A percentile compares a stretch with the other conserved stretches of the same genome.
phyloP scores from a whole-genome alignment of 2,888 invertebrate genomes.

The Papilio protenor region DNA sequence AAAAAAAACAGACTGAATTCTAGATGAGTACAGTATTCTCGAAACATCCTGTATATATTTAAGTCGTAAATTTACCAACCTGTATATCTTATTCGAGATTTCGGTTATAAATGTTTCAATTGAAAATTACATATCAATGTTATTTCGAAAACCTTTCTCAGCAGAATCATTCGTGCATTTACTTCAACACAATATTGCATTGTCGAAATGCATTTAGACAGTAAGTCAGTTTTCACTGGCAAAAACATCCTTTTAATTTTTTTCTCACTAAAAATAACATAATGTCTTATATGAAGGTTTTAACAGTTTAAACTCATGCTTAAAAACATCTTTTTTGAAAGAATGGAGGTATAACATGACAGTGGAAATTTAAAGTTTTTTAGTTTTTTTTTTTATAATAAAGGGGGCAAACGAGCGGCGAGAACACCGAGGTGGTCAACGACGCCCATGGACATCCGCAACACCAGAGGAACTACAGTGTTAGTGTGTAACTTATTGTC shows the following conservation, averaged over 20 bases:
- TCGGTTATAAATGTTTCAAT: not conserved
- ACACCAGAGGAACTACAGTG: no score
- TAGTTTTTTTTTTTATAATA: no score
- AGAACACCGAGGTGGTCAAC: no score
- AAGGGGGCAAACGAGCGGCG: no score
- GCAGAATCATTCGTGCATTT: not conserved
- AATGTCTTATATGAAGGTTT: not conserved
- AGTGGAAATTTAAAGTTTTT: no score
- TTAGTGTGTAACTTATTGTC: no score
- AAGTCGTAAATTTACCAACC: not conserved
- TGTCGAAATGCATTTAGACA: not conserved
- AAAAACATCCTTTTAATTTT: not conserved
- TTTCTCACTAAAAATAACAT: not conserved
- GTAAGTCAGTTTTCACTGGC: not conserved
- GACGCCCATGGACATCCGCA: no score
- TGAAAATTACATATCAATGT: not conserved
- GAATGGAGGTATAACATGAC: no score
- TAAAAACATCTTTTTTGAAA: no score
- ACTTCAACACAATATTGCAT: slow-evolving; percentile 5
- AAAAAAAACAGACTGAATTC: no score
- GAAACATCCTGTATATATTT: not conserved
- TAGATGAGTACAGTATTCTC: not conserved
- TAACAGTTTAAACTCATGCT: no score
- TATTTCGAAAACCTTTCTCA: not conserved
- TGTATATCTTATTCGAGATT: not conserved